Base-by-base conservation (phyloP, 2,888 invertebrate species). In the Caenorhabditis sp. region DNA sequence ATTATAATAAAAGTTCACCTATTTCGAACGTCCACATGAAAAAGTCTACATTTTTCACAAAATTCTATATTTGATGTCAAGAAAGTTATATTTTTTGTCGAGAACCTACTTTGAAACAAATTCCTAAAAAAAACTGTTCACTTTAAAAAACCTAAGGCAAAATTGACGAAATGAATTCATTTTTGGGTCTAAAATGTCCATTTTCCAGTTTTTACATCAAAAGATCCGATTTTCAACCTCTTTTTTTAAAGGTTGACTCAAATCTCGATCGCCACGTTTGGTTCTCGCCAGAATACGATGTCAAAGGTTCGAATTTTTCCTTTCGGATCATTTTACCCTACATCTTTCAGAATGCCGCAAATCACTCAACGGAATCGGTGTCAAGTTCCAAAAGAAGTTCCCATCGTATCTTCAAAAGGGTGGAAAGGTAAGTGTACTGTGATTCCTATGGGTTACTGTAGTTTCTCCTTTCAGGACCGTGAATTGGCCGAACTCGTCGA, bases 321-420 rank as follows among this genome's bases (percentile, higher is more conserved):
- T 12, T 8, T 21, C 8, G 8, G 3, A 50, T n/a, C 12, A 26
- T 26, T 26, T 26, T 17, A 25, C 20, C 50, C n/a, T 10, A 49
- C 14, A 53, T 36, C 8, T 76, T 81, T 20, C 75, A 84, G 85
- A 72, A 58, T 85, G 85, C 56, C 78, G 75, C 3, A 64, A 69
- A 53, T 70, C 80, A 49, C 68, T 83, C 25, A 78, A 67, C 26
- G 75, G 68, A 52, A 76, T 86, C 54, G 83, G 83, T 14, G 76
- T 78, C 49, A 67, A 76, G 17, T 87, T 87, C 80, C 78, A 81
- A 36, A 77, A 76, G 56, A 86, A 86, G 61, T 86, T 86, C 80
- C 86, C 86, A 1, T 68, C 75, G 27, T 78, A 77, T 57, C 66
- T 82, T 10, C 76, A 78, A 63, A 80, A 76, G 26, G 76, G 72